Evolutionary conservation across 2,113 vertebrate species (phyloP).

Genomic region (Phaetusa simplex): DNA sequence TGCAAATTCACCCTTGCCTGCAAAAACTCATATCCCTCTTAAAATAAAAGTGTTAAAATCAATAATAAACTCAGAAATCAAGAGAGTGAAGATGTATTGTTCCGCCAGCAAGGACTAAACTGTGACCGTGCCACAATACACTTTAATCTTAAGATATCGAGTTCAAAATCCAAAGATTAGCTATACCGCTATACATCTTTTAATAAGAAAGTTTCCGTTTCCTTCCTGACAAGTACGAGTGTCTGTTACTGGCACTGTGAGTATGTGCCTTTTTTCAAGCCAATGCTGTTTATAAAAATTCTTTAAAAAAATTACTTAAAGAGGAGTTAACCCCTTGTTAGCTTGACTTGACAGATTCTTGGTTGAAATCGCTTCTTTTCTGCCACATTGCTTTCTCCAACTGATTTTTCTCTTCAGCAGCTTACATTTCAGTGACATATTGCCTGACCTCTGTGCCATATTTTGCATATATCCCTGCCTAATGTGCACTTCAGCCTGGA

Average conservation of each 20-base stretch:
- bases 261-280: neutral
- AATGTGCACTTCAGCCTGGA: neutral
- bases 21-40: neutral
- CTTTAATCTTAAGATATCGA: neutral
- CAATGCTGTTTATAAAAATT: neutral
- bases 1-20: neutral
- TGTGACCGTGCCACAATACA: fast-evolving
- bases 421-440: neutral
- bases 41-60: neutral
- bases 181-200: neutral
- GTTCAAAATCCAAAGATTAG: neutral
- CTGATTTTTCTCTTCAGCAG: neutral
- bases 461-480: neutral
- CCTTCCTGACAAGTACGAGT: neutral
- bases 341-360: neutral
- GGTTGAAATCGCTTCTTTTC: neutral
- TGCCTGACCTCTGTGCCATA: neutral
- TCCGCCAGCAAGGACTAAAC: neutral
- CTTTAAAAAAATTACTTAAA: neutral
- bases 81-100: neutral
- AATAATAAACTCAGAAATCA: neutral
- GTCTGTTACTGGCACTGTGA: neutral
- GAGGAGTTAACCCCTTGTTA: neutral
- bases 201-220: slow-evolving; percentile 8
- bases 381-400: neutral